A percentile compares a stretch with the other conserved stretches of the same genome.
Evolutionary conservation across 1,140 invertebrate genomes (phyloP).

Genomic region (Trachelipus rathkii): DNA sequence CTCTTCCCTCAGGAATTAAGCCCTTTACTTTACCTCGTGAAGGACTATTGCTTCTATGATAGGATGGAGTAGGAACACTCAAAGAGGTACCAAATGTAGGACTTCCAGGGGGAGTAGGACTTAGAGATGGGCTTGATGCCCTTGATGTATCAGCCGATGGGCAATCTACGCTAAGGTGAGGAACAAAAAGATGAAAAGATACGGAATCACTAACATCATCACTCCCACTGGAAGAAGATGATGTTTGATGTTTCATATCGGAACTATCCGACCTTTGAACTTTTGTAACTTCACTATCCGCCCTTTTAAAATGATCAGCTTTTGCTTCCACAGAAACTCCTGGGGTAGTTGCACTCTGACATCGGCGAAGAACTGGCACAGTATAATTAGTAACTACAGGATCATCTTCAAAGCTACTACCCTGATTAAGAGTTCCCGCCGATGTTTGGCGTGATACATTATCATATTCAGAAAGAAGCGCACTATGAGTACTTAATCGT

Average conservation of each 20-base stretch:
- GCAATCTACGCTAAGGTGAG: slow-evolving; percentile 38
- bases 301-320: slow-evolving; percentile 25
- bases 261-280: slow-evolving; percentile 38
- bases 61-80: neutral
- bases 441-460: slow-evolving; percentile 26
- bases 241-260: slow-evolving; percentile 23
- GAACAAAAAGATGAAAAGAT: slow-evolving; percentile 44
- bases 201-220: slow-evolving; percentile 42
- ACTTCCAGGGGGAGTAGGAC: slow-evolving; percentile 26
- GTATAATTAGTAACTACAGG: slow-evolving; percentile 38
- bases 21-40: neutral
- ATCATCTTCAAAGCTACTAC: slow-evolving; percentile 35
- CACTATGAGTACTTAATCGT: slow-evolving; percentile 32
- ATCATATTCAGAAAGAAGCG: slow-evolving; percentile 9
- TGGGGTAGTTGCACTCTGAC: slow-evolving; percentile 34
- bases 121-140: slow-evolving; percentile 25
- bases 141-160: slow-evolving; percentile 36
- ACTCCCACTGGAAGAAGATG: slow-evolving; percentile 38
- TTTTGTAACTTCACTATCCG: slow-evolving; percentile 36
- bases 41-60: neutral
- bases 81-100: slow-evolving; percentile 12
- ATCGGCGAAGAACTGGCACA: slow-evolving; percentile 37
- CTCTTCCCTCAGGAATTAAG: neutral
- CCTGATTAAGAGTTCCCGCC: slow-evolving; percentile 23
- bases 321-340: slow-evolving; percentile 27